Evolutionary conservation across 2,888 invertebrate genomes (phyloP), one percentile per base, ranked within the genome.

Genomic region (Operophtera brumata): DNA sequence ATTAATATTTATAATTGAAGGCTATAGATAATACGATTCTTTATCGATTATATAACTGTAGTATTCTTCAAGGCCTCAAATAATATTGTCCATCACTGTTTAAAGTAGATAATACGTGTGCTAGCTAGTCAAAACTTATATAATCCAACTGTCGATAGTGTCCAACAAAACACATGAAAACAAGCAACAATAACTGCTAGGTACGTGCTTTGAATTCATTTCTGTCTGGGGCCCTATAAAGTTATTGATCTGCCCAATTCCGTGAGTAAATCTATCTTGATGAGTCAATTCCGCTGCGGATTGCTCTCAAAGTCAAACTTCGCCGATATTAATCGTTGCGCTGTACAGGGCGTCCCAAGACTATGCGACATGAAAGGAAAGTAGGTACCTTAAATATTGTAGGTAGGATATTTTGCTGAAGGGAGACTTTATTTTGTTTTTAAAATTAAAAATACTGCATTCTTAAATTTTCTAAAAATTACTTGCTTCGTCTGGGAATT

Each of bases 291-390:
- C 51, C 59, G 43, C 46, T 51, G 62, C 47, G 54, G 60, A 59
- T 59, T 49, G 54, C 63, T 47, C 52, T 56, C 61, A 61, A 62
- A 60, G 60, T 61, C 61, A 56, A 60, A 65, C 51, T 57, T 61
- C 37, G 32, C 35, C 43, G 37, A 52, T 50, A 58, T 64, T 66
- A 67, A 67, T 62, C 61, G 64, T 48, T 39, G 42, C 44, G 55
- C 60, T 72, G 70, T 77, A 80, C 75, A 73, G 74, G n/a, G n/a
- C n/a, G n/a, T n/a, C n/a, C n/a, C n/a, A n/a, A n/a, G n/a, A n/a
- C n/a, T n/a, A n/a, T n/a, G n/a, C n/a, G n/a, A n/a, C n/a, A n/a
- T n/a, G n/a, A n/a, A n/a, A n/a, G n/a, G n/a, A n/a, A n/a, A n/a
- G n/a, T n/a, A n/a, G n/a, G n/a, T n/a, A n/a, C n/a, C n/a, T n/a